Evolutionary conservation across 2,113 vertebrate genomes (phyloP).

Genomic region (Passerina amoena): DNA sequence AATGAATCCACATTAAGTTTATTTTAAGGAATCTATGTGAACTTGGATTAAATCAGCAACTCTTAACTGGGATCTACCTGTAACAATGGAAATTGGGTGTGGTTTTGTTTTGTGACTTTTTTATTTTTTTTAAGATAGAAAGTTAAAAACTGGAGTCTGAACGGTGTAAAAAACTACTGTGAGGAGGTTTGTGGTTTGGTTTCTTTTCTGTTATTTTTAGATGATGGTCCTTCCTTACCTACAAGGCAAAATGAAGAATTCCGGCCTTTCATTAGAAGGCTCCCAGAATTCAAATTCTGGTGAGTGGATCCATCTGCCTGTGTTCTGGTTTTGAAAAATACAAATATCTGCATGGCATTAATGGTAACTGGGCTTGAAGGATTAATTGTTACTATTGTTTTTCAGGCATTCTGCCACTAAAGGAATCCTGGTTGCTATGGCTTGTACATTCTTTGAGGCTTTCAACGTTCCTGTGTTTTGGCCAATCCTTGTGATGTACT

Average conservation of each 20-base stretch:
- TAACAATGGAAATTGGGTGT: neutral
- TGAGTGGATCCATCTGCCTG: conserved; percentile 59
- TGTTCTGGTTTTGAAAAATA: neutral
- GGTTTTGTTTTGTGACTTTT: neutral
- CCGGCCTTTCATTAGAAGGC: conserved; percentile 95
- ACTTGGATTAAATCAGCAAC: neutral
- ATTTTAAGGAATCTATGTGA: neutral
- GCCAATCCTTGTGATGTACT: conserved; percentile 99
- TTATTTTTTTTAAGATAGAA: neutral
- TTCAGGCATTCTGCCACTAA: conserved; percentile 96
- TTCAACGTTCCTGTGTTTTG: conserved; percentile 99
- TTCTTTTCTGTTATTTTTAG: conserved; percentile 63
- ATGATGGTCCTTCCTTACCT: conserved; percentile 93
- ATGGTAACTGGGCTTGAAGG: neutral
- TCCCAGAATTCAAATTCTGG: conserved; percentile 99
- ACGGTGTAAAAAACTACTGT: neutral
- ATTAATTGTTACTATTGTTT: conserved; percentile 9
- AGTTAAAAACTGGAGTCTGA: neutral
- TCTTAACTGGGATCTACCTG: neutral
- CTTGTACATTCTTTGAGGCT: conserved; percentile 97
- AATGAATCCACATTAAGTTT: neutral
- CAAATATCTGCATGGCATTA: neutral
- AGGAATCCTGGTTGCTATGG: conserved; percentile 95
- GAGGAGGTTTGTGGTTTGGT: neutral
- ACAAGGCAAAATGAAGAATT: conserved; percentile 99